These are phyloP conservation scores for Oophaga sylvatica DNA, from an alignment of 2,797 vertebrate species.

Conservation along the genomic window DNA sequence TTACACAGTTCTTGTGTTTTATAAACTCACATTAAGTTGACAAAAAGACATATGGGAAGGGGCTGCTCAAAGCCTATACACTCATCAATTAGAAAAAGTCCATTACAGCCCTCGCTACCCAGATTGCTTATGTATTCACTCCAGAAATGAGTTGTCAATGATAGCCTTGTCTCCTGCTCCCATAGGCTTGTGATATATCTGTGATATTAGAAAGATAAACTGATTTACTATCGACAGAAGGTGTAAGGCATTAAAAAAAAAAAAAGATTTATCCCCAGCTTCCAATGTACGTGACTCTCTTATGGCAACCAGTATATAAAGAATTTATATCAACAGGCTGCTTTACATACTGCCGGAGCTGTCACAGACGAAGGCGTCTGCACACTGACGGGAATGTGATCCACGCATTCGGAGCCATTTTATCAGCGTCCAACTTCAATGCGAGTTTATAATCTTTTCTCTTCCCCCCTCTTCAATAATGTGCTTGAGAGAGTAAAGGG, in stretches of 20 bases:
- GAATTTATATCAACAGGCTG: constrained; percentile 3
- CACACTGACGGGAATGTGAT: neutral
- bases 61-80: neutral
- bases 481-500: neutral
- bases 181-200: neutral
- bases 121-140: too few species aligned
- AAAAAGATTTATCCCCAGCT: neutral
- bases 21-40: neutral
- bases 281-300: constrained; percentile 17
- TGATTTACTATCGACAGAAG: neutral
- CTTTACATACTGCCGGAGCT: constrained; percentile 11
- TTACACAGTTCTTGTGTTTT: neutral
- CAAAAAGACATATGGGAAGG: neutral
- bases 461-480: constrained; percentile 11
- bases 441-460: neutral
- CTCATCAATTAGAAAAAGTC: neutral
- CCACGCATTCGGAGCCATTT: neutral
- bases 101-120: too few species aligned
- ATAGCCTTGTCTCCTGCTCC: neutral
- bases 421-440: constrained; percentile 1
- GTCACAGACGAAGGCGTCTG: too few species aligned
- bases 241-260: neutral
- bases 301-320: constrained; percentile 37
- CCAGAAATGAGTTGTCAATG: neutral
- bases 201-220: constrained; percentile 20